A percentile compares a stretch with the other conserved stretches of the same genome.
These are phyloP conservation scores for Panthera tigris DNA, from an alignment of 2,113 vertebrate genomes.

Conservation along the genomic window DNA sequence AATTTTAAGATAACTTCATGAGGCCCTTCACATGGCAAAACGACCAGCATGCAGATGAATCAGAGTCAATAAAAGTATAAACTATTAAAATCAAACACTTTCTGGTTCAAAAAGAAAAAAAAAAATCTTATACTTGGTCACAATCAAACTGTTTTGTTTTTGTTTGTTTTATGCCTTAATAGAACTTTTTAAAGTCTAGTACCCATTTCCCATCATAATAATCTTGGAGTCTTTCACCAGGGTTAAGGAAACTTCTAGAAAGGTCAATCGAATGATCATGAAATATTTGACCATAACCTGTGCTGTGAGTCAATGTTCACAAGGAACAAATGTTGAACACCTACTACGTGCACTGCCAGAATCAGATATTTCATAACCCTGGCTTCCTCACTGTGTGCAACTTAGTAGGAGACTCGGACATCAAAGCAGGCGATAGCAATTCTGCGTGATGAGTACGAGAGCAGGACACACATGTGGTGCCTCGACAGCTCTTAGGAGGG, in stretches of 20 bases:
- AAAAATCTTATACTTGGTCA: not conserved
- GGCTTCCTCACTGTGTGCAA: not conserved
- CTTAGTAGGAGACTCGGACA: not conserved
- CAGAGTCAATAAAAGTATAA: not conserved
- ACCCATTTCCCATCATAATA: not conserved
- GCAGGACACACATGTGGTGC: not conserved
- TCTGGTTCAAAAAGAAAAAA: not conserved
- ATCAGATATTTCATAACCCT: not conserved
- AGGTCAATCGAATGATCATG: not conserved
- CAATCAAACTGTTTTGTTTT: not conserved
- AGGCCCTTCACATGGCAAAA: not conserved
- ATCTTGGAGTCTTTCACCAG: not conserved
- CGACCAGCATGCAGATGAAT: not conserved
- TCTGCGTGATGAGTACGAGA: accelerated
- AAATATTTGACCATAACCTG: not conserved
- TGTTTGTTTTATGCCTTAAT: not conserved
- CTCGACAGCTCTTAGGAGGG: not conserved
- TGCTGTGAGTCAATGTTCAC: not conserved
- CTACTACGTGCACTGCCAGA: not conserved
- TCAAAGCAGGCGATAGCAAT: not conserved
- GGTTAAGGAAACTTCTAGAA: not conserved
- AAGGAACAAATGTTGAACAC: not conserved
- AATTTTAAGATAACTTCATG: not conserved
- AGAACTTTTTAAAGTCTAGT: not conserved
- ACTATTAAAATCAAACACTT: not conserved